phyloP scores from a whole-genome alignment of 2,888 invertebrate species.

The Trissolcus japonicus region DNA sequence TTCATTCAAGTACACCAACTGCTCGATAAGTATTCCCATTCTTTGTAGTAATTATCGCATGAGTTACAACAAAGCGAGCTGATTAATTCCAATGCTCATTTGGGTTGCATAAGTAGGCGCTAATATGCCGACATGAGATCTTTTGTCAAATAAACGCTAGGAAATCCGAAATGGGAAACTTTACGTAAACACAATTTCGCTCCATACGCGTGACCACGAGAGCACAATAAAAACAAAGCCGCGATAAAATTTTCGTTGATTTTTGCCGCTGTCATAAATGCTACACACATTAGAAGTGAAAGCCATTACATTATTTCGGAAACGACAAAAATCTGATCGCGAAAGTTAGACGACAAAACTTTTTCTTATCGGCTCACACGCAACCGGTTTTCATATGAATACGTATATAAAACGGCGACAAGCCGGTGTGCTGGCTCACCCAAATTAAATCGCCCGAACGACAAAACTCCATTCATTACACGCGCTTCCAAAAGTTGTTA shows the following conservation, averaged over 20 bases:
- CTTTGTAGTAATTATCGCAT: slow-evolving; percentile 23
- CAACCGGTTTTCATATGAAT: slow-evolving; percentile 69
- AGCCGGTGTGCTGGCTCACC: slow-evolving; percentile 31
- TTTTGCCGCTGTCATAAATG: slow-evolving; percentile 40
- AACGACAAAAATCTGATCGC: slow-evolving; percentile 71
- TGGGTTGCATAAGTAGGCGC: slow-evolving; percentile 7
- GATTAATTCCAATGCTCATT: slow-evolving; percentile 19
- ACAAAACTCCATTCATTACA: slow-evolving; percentile 16
- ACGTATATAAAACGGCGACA: slow-evolving; percentile 47
- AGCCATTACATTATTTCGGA: slow-evolving; percentile 73
- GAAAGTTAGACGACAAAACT: slow-evolving; percentile 67
- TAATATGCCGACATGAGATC: slow-evolving; percentile 6
- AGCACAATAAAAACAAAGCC: slow-evolving; percentile 34
- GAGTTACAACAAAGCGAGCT: slow-evolving; percentile 23
- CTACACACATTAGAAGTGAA: slow-evolving; percentile 69
- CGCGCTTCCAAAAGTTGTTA: slow-evolving; percentile 24
- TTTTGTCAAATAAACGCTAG: slow-evolving; percentile 24
- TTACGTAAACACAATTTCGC: slow-evolving; percentile 40
- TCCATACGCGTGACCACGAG: slow-evolving; percentile 12
- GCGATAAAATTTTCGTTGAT: slow-evolving; percentile 25
- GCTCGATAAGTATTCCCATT: slow-evolving; percentile 15
- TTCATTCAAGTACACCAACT: slow-evolving; percentile 12
- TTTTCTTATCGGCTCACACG: slow-evolving; percentile 62
- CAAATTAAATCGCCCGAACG: slow-evolving; percentile 11
- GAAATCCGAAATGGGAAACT: slow-evolving; percentile 36